Conservation (phyloP, 1,140 invertebrate species). For the Macrobrachium nipponense region DNA sequence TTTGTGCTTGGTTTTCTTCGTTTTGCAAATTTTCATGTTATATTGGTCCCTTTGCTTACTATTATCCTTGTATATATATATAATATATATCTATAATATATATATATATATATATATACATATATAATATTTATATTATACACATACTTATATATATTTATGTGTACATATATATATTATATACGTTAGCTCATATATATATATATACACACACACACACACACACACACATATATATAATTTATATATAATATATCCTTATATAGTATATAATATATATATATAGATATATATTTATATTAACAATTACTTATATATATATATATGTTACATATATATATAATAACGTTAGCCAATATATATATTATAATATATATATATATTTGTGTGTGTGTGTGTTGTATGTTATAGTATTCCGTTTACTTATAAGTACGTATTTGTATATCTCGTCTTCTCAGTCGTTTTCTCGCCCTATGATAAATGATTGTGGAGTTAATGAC, state of each 20-base stretch:
- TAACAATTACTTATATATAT: not conserved
- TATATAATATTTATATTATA: no score
- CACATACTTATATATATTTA: not conserved
- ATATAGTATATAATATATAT: no score
- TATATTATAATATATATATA: no score
- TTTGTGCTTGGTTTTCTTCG: no score
- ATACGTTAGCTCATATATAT: not conserved
- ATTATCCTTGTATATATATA: constrained; percentile 8
- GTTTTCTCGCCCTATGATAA: not conserved
- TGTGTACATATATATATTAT: not conserved
- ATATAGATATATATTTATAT: not conserved
- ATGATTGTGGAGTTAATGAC: no score
- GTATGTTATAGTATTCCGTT: not conserved
- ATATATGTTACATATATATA: constrained; percentile 18
- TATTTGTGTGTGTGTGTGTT: not conserved
- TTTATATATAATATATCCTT: constrained; percentile 1
- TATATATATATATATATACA: constrained; percentile 6
- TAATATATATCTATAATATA: constrained; percentile 3
- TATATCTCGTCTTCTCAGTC: not conserved
- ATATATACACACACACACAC: not conserved
- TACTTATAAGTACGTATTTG: not conserved
- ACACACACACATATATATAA: constrained; percentile 28
- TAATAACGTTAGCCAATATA: no score
- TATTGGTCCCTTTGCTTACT: no score
- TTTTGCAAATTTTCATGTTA: no score